Conservation (phyloP, 2,113 vertebrate species). For the Toxostoma redivivum region DNA sequence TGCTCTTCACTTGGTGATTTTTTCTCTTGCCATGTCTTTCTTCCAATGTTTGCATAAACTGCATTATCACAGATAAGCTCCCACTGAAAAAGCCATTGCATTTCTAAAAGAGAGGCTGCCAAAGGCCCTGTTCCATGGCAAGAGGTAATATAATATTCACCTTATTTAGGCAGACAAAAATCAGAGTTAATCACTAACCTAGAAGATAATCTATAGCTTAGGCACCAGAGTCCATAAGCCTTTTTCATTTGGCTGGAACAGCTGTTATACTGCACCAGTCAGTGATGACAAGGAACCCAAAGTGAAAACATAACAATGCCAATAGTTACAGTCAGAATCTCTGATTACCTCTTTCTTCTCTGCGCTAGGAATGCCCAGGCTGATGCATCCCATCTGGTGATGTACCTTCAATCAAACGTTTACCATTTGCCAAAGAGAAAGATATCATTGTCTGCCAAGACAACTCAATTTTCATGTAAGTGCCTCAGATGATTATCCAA, state of each 20-base stretch:
- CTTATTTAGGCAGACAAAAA: not conserved
- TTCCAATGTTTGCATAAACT: not conserved
- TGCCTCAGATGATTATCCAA: not conserved
- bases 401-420: not conserved
- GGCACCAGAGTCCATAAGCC: not conserved
- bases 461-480: not conserved
- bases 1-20: not conserved
- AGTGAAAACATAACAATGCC: not conserved
- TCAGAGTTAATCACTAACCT: not conserved
- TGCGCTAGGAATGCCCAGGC: not conserved
- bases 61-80: not conserved
- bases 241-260: not conserved
- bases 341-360: not conserved
- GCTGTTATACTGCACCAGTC: not conserved
- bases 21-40: not conserved
- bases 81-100: not conserved
- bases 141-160: not conserved
- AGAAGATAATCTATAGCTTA: not conserved
- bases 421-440: not conserved
- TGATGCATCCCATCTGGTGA: not conserved
- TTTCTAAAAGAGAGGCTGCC: not conserved
- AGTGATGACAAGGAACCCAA: not conserved
- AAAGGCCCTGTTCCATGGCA: not conserved
- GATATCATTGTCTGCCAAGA: not conserved
- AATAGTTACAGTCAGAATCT: not conserved